A percentile compares a stretch with the other conserved stretches of the same genome.
These are phyloP conservation scores for Boleophthalmus pectinirostris DNA, from an alignment of 2,113 vertebrate genomes.

Conservation along the genomic window DNA sequence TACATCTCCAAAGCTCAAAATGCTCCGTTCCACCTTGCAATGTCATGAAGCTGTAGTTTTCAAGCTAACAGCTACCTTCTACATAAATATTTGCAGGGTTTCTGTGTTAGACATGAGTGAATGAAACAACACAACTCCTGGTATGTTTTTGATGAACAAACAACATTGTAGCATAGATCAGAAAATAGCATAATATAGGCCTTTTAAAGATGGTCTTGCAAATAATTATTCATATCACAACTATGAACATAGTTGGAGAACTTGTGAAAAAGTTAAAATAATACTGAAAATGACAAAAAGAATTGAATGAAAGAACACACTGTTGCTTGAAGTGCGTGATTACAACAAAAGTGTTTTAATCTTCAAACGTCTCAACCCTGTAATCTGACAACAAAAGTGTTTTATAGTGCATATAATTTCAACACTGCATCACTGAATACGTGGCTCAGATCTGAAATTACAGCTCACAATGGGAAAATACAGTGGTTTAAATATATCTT, in stretches of 20 bases:
- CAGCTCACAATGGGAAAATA: background rate
- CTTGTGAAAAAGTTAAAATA: background rate
- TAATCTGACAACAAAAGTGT: slow-evolving; percentile 29
- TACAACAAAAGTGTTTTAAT: slow-evolving; percentile 4
- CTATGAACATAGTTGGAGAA: background rate
- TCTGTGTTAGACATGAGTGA: no score
- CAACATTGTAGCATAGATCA: no score
- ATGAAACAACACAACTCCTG: no score
- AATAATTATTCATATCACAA: background rate
- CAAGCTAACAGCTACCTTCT: no score
- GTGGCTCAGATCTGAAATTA: slow-evolving; percentile 3
- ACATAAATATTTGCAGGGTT: no score
- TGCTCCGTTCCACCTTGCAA: no score
- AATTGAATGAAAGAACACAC: slow-evolving; percentile 3
- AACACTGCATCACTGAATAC: background rate
- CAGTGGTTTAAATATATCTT: background rate
- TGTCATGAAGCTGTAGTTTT: no score
- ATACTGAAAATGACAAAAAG: background rate
- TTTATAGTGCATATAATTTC: background rate
- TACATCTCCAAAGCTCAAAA: no score
- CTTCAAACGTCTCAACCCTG: slow-evolving; percentile 13
- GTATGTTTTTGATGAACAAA: no score
- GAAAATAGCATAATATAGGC: no score
- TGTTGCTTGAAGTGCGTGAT: slow-evolving; percentile 13
- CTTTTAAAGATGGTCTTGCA: no score